Percentiles rank a stretch among this genome's conserved stretches.
Evolutionary conservation across 1,140 invertebrate genomes (phyloP).

Genomic region (Zaprionus lachaisei): DNA sequence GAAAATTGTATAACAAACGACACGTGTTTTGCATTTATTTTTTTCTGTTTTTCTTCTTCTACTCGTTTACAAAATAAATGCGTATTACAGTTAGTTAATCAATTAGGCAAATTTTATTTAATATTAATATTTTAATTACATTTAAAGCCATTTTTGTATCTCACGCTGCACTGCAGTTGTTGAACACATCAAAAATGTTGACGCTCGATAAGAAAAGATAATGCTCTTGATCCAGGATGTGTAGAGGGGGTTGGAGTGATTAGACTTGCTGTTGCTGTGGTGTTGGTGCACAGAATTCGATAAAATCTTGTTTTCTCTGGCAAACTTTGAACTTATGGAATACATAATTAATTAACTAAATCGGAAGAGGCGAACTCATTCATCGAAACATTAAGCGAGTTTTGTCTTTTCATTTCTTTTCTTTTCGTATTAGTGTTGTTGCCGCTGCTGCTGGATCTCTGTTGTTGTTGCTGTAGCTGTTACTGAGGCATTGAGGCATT

Average conservation of each 20-base stretch:
- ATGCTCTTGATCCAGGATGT: slow-evolving; percentile 8
- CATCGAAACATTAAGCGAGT: slow-evolving; percentile 40
- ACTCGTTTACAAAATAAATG: slow-evolving; percentile 2
- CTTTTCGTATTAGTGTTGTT: neutral
- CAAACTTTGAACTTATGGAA: slow-evolving; percentile 69
- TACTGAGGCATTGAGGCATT: slow-evolving; percentile 8
- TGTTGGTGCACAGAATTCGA: slow-evolving; percentile 24
- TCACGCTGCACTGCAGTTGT: slow-evolving; percentile 47
- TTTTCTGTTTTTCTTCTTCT: slow-evolving; percentile 29
- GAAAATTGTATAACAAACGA: neutral
- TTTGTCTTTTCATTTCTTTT: slow-evolving; percentile 40
- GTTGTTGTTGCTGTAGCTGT: neutral
- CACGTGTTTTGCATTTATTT: slow-evolving; percentile 57
- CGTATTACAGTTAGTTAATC: slow-evolving; percentile 34
- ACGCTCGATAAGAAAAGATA: slow-evolving; percentile 15
- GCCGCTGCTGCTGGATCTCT: slow-evolving; percentile 1
- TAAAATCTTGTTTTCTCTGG: slow-evolving; percentile 28
- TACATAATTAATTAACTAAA: slow-evolving; percentile 61
- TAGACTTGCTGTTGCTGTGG: neutral
- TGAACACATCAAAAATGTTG: slow-evolving; percentile 24
- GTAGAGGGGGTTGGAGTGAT: neutral
- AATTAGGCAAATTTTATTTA: slow-evolving; percentile 59
- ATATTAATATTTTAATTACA: slow-evolving; percentile 42
- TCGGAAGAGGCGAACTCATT: slow-evolving; percentile 54
- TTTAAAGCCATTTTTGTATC: slow-evolving; percentile 72